A percentile compares a stretch with the other conserved stretches of the same genome.
Conservation (phyloP, 1,140 invertebrate genomes). For the Meteorus sp. region DNA sequence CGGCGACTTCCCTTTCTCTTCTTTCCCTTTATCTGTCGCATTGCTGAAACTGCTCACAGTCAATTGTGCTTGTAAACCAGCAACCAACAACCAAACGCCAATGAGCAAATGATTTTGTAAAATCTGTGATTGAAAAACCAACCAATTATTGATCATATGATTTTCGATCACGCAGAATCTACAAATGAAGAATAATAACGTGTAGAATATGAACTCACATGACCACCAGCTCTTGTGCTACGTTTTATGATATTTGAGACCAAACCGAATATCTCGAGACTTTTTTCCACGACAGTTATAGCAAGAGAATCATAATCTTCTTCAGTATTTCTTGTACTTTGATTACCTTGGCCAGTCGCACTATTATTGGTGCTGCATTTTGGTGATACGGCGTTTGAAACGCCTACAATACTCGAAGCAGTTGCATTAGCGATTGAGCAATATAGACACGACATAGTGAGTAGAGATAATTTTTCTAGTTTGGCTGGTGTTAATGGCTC, state of each 20-base stretch:
- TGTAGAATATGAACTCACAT: conserved; percentile 63
- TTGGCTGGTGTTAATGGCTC: conserved; percentile 83
- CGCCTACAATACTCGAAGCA: conserved; percentile 68
- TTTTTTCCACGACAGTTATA: conserved; percentile 71
- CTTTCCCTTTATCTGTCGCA: conserved; percentile 61
- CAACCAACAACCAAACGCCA: conserved; percentile 83
- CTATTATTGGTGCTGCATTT: conserved; percentile 59
- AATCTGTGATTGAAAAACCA: conserved; percentile 60
- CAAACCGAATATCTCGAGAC: conserved; percentile 79
- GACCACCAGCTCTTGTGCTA: conserved; percentile 84
- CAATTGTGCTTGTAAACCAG: conserved; percentile 77
- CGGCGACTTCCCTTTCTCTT: conserved; percentile 68
- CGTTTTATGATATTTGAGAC: conserved; percentile 79
- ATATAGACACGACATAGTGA: conserved; percentile 79
- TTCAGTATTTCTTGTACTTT: conserved; percentile 63
- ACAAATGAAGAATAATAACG: conserved; percentile 19
- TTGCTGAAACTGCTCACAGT: conserved; percentile 61
- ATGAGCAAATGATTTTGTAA: conserved; percentile 88
- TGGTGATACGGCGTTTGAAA: conserved; percentile 66
- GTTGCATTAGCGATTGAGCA: conserved; percentile 73
- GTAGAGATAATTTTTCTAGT: conserved; percentile 75
- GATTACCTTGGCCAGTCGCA: conserved; percentile 47
- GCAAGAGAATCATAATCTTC: conserved; percentile 72
- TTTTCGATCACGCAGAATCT: conserved; percentile 17
- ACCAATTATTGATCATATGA: too few species aligned